Conservation (phyloP, 2,888 invertebrate genomes). For the Fragum whitleyi region DNA sequence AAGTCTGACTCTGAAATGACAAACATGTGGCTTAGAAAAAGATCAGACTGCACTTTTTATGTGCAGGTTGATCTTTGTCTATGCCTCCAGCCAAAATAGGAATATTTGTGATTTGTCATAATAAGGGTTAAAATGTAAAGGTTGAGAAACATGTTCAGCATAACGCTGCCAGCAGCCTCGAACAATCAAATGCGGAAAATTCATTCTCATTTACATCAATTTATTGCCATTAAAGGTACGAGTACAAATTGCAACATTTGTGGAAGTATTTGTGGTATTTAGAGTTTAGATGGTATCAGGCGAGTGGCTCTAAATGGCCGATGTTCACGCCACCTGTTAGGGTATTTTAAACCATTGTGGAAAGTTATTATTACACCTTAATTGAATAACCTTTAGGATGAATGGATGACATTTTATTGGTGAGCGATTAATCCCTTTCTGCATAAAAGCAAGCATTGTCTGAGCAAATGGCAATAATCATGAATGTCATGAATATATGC, state of each 20-base stretch:
- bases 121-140: too few relatives aligned
- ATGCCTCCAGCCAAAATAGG: too few relatives aligned
- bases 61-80: too few relatives aligned
- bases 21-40: too few relatives aligned
- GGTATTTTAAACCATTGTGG: slow-evolving; percentile 50
- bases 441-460: not conserved
- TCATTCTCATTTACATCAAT: slow-evolving; percentile 43
- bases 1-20: too few relatives aligned
- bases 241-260: slow-evolving; percentile 60
- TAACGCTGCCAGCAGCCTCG: not conserved
- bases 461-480: too few relatives aligned
- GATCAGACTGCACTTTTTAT: too few relatives aligned
- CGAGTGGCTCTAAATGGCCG: slow-evolving; percentile 42
- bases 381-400: slow-evolving; percentile 59
- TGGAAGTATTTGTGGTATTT: slow-evolving; percentile 55
- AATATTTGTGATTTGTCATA: too few relatives aligned
- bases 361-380: slow-evolving; percentile 54
- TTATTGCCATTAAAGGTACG: slow-evolving; percentile 45
- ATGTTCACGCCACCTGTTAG: slow-evolving; percentile 61
- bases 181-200: slow-evolving; percentile 16
- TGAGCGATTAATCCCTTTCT: slow-evolving; percentile 7
- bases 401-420: slow-evolving; percentile 43
- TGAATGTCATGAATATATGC: too few relatives aligned
- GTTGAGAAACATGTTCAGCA: not conserved
- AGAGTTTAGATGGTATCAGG: slow-evolving; percentile 51